These are phyloP conservation scores for Chionodraco myersi DNA, from an alignment of 2,113 vertebrate genomes.

Conservation along the genomic window DNA sequence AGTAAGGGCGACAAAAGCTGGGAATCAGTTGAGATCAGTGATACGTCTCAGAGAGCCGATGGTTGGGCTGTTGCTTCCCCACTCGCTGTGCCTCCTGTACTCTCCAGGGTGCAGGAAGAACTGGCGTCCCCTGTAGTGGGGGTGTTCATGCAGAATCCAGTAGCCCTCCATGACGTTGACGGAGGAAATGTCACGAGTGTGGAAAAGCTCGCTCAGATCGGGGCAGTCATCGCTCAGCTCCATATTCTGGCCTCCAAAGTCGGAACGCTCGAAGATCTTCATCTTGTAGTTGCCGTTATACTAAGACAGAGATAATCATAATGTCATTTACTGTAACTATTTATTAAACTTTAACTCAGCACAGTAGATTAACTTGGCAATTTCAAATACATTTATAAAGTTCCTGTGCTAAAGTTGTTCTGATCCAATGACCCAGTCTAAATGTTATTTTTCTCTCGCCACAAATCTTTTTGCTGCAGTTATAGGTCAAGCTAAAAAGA, in stretches of 20 bases:
- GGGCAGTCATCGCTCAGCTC: constrained; percentile 81
- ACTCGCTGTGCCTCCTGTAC: constrained; percentile 76
- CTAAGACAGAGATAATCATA: constrained; percentile 42
- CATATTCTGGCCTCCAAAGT: constrained; percentile 78
- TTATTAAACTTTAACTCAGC: not conserved
- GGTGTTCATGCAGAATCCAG: constrained; percentile 81
- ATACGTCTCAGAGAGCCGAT: constrained; percentile 79
- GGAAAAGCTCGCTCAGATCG: constrained; percentile 77
- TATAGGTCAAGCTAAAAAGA: constrained; percentile 13
- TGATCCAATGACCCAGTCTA: not conserved
- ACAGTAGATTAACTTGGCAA: not conserved
- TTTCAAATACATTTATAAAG: too few species aligned
- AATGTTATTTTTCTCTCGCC: not conserved
- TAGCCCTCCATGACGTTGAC: constrained; percentile 80
- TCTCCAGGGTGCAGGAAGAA: constrained; percentile 81
- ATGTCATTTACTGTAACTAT: not conserved
- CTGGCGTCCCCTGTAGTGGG: constrained; percentile 80
- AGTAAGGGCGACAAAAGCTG: constrained; percentile 32
- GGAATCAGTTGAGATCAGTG: constrained; percentile 79
- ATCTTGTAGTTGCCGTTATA: constrained; percentile 80
- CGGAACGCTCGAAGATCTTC: constrained; percentile 79
- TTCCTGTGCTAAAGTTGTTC: not conserved
- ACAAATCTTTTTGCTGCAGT: not conserved
- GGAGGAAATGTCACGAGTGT: constrained; percentile 79
- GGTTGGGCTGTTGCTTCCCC: constrained; percentile 76